A percentile compares a stretch with the other conserved stretches of the same genome.
These are phyloP conservation scores for Cydia splendana DNA, from an alignment of 1,140 invertebrate species.

Conservation along the genomic window DNA sequence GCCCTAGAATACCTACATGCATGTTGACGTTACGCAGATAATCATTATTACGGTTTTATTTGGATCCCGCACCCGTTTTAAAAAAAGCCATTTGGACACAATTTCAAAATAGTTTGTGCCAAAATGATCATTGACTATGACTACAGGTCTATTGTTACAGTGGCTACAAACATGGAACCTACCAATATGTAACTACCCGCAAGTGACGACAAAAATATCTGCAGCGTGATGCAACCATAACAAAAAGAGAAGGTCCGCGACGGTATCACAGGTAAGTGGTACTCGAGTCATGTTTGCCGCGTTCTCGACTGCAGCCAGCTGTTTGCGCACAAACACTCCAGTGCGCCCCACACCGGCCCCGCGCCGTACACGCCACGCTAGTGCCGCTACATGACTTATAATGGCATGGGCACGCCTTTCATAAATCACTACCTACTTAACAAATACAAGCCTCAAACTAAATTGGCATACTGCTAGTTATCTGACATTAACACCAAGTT, in stretches of 20 bases:
- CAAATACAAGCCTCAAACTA: background rate
- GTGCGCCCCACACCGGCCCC: constrained; percentile 28
- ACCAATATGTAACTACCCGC: background rate
- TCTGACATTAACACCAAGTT: background rate
- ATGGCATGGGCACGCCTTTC: background rate
- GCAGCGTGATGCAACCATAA: constrained; percentile 39
- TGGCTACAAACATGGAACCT: background rate
- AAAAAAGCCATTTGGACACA: no score
- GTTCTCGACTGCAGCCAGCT: constrained; percentile 54
- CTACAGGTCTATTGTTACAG: no score
- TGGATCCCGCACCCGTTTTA: no score
- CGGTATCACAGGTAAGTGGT: constrained; percentile 57
- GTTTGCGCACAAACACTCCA: constrained; percentile 64
- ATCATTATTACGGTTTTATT: no score
- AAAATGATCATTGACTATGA: no score
- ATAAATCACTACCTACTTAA: background rate
- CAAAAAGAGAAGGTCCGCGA: constrained; percentile 34
- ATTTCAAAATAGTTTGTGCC: no score
- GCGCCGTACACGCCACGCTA: constrained; percentile 8
- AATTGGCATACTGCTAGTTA: background rate
- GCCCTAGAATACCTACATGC: no score
- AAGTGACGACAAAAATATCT: background rate
- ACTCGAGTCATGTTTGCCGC: constrained; percentile 65
- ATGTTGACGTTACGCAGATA: no score
- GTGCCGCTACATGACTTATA: background rate